Conservation (phyloP, 2,113 vertebrate genomes). For the Silurus meridionalis region DNA sequence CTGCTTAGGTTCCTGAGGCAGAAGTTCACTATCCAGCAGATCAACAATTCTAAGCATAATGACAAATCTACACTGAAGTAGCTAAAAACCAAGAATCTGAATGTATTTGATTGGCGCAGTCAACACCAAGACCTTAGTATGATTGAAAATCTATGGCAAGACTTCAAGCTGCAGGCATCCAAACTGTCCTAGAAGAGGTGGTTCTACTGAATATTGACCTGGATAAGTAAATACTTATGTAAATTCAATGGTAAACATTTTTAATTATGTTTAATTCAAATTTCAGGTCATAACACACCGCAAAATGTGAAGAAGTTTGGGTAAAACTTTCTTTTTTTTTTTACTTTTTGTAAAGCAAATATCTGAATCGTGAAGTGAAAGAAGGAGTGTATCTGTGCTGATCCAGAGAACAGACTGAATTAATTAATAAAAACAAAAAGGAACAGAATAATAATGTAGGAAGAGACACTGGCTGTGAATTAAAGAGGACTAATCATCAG, state of each 20-base stretch:
- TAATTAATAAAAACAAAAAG: constrained; percentile 30
- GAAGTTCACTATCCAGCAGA: background rate
- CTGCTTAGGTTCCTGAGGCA: background rate
- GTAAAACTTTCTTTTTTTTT: too few relatives aligned
- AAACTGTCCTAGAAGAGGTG: background rate
- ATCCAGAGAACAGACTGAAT: background rate
- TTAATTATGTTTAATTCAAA: background rate
- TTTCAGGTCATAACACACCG: background rate
- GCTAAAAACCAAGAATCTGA: background rate
- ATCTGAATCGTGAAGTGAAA: constrained; percentile 19
- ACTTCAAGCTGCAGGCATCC: background rate
- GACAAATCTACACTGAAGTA: background rate
- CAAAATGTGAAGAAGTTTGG: background rate
- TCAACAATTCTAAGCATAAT: background rate
- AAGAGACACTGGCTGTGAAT: constrained; percentile 37
- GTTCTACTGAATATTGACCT: background rate
- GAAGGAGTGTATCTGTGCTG: background rate
- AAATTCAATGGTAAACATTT: background rate
- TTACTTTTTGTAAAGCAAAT: background rate
- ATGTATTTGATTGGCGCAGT: background rate
- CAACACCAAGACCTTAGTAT: background rate
- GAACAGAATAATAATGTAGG: constrained; percentile 37
- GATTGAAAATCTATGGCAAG: background rate
- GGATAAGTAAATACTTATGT: background rate
- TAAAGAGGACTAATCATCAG: constrained; percentile 8